Conservation (phyloP, 2,888 invertebrate genomes). For the Pharmacophagus antenor region DNA sequence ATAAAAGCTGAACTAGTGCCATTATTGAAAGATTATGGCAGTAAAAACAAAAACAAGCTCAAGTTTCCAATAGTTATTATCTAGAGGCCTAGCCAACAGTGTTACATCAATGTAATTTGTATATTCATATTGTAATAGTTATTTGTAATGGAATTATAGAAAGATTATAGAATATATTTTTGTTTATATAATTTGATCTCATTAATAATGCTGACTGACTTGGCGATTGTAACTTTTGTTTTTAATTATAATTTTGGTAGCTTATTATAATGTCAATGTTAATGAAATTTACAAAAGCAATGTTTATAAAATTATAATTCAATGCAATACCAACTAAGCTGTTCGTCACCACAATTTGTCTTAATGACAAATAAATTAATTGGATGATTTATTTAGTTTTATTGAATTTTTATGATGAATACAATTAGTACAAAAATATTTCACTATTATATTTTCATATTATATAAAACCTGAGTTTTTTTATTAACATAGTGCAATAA, state of each 20-base stretch:
- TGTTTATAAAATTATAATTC: conserved; percentile 40
- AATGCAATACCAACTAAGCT: conserved; percentile 36
- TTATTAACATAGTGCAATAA: conserved; percentile 59
- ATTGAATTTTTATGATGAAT: conserved; percentile 57
- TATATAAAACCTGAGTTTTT: conserved; percentile 37
- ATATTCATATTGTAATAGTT: conserved; percentile 32
- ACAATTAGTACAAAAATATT: conserved; percentile 68
- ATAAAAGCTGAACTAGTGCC: conserved; percentile 29
- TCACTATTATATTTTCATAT: conserved; percentile 39
- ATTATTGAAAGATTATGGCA: conserved; percentile 34
- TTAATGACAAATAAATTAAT: conserved; percentile 43
- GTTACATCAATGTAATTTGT: conserved; percentile 32
- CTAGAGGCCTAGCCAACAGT: conserved; percentile 48
- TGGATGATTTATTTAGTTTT: conserved; percentile 43
- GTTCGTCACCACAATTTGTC: conserved; percentile 54
- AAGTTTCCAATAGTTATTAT: conserved; percentile 38
- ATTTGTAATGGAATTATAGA: conserved; percentile 32
- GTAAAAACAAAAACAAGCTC: conserved; percentile 41
- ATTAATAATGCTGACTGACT: conserved; percentile 56
- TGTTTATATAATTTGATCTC: conserved; percentile 63
- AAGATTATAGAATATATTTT: conserved; percentile 37
- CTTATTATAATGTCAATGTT: conserved; percentile 33
- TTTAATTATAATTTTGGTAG: conserved; percentile 33
- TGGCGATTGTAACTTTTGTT: conserved; percentile 38
- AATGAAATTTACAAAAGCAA: conserved; percentile 30